A percentile compares a stretch with the other conserved stretches of the same genome.
Conservation (phyloP, 2,113 vertebrate genomes). For the Petrocephalus zakoni region DNA sequence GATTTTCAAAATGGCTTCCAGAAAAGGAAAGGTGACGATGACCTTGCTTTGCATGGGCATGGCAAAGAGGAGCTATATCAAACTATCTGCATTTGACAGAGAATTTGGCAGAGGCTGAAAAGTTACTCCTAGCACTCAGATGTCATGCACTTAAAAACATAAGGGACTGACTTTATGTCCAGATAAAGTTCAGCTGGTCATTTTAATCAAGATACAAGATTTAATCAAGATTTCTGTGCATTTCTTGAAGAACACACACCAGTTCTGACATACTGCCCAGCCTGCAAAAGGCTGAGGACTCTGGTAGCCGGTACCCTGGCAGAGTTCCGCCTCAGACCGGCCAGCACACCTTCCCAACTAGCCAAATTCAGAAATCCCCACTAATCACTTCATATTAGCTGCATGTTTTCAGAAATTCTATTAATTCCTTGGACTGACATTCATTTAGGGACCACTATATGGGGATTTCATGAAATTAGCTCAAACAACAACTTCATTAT, state of each 20-base stretch:
- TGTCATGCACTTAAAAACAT: not conserved
- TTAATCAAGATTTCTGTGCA: not conserved
- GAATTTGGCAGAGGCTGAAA: not conserved
- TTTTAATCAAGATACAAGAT: not conserved
- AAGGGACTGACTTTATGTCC: not conserved
- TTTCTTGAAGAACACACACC: not conserved
- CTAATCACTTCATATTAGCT: not conserved
- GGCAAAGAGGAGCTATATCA: not conserved
- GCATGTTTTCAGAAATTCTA: not conserved
- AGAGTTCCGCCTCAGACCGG: not conserved
- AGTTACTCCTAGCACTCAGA: not conserved
- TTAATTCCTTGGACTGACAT: not conserved
- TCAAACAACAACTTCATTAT: not conserved
- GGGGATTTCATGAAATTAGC: not conserved
- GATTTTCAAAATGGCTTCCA: slow-evolving; percentile 18
- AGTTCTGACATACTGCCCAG: not conserved
- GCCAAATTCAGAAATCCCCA: slow-evolving; percentile 1
- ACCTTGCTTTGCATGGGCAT: not conserved
- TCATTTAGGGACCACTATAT: not conserved
- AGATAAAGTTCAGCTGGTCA: not conserved
- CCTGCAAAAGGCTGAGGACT: not conserved
- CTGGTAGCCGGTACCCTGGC: not conserved
- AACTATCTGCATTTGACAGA: not conserved
- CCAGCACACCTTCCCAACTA: not conserved
- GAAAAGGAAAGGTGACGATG: not conserved